phyloP scores from a whole-genome alignment of 2,888 invertebrate species.

The Lithophane ornitopus region DNA sequence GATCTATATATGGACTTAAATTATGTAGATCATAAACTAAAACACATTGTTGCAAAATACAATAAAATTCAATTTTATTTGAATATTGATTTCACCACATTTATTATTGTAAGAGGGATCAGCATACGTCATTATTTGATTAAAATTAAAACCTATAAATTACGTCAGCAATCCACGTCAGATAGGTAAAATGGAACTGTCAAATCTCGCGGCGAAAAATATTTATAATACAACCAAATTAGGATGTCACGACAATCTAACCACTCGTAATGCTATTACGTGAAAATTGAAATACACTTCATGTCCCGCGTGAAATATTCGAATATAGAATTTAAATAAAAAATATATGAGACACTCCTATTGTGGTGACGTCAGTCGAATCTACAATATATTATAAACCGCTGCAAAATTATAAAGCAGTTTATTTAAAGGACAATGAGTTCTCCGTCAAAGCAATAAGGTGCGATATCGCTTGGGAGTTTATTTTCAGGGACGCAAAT shows the following conservation, averaged over 20 bases:
- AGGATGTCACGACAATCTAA: conserved; percentile 77
- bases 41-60: conserved; percentile 32
- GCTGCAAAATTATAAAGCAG: conserved; percentile 71
- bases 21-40: conserved; percentile 39
- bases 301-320: conserved; percentile 82
- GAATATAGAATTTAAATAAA: conserved; percentile 85
- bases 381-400: conserved; percentile 86
- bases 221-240: conserved; percentile 74
- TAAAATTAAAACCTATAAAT: conserved; percentile 59
- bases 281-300: conserved; percentile 82
- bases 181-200: conserved; percentile 58
- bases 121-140: conserved; percentile 46
- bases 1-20: conserved; percentile 39
- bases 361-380: conserved; percentile 86
- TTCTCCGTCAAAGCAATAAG: conserved; percentile 73
- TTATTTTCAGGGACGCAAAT: conserved; percentile 70
- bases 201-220: conserved; percentile 62
- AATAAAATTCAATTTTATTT: conserved; percentile 38
- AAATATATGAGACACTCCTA: conserved; percentile 84
- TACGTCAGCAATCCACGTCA: conserved; percentile 58
- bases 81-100: conserved; percentile 43
- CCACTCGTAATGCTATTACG: conserved; percentile 76
- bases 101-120: conserved; percentile 28
- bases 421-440: conserved; percentile 63
- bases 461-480: conserved; percentile 77